Conservation (phyloP, 2,888 invertebrate species). For the Pteria penguin region DNA sequence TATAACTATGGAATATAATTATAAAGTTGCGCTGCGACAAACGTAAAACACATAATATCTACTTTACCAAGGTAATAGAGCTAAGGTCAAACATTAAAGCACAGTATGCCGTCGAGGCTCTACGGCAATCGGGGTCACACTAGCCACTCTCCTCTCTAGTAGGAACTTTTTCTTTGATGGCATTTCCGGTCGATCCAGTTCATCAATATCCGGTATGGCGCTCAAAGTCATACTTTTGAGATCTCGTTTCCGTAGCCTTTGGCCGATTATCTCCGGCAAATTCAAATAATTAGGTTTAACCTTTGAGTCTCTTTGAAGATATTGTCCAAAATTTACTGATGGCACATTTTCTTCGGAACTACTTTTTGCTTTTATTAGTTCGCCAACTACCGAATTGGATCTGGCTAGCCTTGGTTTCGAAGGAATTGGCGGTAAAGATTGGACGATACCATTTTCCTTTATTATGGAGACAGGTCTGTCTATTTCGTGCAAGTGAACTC, state of each 20-base stretch:
- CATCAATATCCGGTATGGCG: conserved; percentile 9
- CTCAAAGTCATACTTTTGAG: background rate
- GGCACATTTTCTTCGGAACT: conserved; percentile 11
- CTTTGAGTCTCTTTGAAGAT: conserved; percentile 20
- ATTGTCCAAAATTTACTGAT: background rate
- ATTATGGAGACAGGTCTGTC: conserved; percentile 22
- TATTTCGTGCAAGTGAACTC: conserved; percentile 23
- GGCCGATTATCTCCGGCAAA: conserved; percentile 17
- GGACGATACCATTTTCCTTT: conserved; percentile 29
- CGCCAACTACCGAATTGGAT: conserved; percentile 25
- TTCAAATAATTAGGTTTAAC: conserved; percentile 3
- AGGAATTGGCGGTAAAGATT: conserved; percentile 28
- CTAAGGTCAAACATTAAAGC: too few species aligned
- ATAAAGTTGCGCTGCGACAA: too few species aligned
- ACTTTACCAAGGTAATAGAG: too few species aligned
- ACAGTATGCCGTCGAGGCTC: background rate
- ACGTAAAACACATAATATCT: too few species aligned
- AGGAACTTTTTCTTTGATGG: background rate
- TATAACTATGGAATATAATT: too few species aligned
- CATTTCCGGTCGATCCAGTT: conserved; percentile 16
- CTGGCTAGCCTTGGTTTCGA: conserved; percentile 21
- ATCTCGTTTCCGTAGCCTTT: background rate
- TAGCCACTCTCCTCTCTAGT: background rate
- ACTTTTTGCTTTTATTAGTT: conserved; percentile 23
- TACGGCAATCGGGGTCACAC: background rate